Conservation (phyloP, 2,113 vertebrate species). For the Chamaetylas fuelleborni region DNA sequence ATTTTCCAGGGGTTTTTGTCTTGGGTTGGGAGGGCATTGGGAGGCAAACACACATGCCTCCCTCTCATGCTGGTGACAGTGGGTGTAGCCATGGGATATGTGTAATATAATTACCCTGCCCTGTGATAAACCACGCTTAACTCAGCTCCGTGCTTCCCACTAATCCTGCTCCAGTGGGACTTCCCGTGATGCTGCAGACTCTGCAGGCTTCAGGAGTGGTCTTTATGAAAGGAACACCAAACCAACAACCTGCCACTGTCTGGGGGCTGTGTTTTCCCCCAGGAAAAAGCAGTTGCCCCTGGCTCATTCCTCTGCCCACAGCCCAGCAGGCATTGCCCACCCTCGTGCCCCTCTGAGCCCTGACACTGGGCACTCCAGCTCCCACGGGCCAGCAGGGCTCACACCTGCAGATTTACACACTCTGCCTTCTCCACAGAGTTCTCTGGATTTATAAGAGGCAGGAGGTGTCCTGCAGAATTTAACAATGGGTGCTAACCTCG, state of each 20-base stretch:
- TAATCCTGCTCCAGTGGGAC: neutral
- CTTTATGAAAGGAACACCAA: neutral
- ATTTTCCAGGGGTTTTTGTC: neutral
- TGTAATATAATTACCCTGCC: neutral
- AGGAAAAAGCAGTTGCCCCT: neutral
- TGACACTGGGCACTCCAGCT: neutral
- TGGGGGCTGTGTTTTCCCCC: neutral
- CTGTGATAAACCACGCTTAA: neutral
- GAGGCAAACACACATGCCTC: neutral
- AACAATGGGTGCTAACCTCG: neutral
- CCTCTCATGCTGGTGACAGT: neutral
- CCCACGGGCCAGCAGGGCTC: rapidly evolving
- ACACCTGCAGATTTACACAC: neutral
- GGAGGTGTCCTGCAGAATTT: neutral
- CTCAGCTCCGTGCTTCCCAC: neutral
- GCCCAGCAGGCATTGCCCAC: rapidly evolving
- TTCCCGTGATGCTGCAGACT: rapidly evolving
- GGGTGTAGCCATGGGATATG: neutral
- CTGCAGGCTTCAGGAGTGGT: neutral
- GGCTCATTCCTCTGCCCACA: rapidly evolving
- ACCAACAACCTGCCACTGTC: neutral
- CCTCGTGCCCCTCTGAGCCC: neutral
- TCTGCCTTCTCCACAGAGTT: neutral
- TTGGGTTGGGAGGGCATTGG: neutral
- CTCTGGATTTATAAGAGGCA: neutral